phyloP scores from a whole-genome alignment of 23 tunicate species.

The Halocynthia roretzi region DNA sequence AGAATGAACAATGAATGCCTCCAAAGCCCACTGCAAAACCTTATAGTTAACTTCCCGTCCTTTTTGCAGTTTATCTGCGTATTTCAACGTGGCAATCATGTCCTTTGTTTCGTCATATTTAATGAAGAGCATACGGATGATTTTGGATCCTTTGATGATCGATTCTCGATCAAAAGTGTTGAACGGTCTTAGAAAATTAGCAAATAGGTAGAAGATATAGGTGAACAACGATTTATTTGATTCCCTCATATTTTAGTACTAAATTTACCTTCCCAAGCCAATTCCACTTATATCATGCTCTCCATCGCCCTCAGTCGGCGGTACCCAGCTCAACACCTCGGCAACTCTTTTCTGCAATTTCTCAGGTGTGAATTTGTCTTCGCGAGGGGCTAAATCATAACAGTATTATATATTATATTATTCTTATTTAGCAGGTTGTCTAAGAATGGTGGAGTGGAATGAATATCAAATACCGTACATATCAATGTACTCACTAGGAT shows the following conservation, averaged over 20 bases:
- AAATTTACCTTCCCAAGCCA: conserved; percentile 49
- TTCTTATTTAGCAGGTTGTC: no score
- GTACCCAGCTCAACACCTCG: conserved; percentile 52
- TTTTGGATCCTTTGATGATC: conserved; percentile 12
- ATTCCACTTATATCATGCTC: conserved; percentile 58
- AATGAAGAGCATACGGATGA: conserved; percentile 49
- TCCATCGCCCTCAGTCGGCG: conserved; percentile 30
- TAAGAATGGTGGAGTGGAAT: no score
- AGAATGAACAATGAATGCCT: conserved; percentile 54
- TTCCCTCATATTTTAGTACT: neutral
- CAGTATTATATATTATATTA: no score
- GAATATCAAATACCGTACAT: no score
- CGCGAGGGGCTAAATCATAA: conserved; percentile 11
- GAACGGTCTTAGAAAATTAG: conserved; percentile 32
- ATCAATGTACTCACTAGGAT: conserved; percentile 8
- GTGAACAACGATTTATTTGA: neutral
- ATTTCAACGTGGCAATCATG: conserved; percentile 38
- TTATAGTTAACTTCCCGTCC: conserved; percentile 55
- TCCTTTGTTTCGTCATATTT: conserved; percentile 57
- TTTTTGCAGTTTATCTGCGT: conserved; percentile 68
- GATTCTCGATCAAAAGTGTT: conserved; percentile 36
- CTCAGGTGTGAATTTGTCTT: neutral
- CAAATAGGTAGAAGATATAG: neutral
- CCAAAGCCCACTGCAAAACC: conserved; percentile 80
- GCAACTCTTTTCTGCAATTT: conserved; percentile 43